A percentile compares a stretch with the other conserved stretches of the same genome.
Evolutionary conservation across 2,797 vertebrate species (phyloP).

Genomic region (Knipowitschia caucasica): DNA sequence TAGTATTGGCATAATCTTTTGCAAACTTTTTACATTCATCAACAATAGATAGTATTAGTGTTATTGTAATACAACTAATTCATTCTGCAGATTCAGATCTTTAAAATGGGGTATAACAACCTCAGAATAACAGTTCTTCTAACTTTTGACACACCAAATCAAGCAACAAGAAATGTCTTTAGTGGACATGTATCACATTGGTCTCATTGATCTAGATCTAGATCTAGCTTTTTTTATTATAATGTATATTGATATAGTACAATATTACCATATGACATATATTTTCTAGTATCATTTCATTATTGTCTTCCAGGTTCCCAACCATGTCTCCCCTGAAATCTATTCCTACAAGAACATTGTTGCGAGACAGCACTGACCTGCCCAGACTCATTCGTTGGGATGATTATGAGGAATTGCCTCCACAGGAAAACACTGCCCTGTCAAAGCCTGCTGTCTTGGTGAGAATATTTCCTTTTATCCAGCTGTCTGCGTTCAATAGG

Average conservation of each 20-base stretch:
- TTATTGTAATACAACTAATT: too few relatives aligned
- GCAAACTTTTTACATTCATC: too few relatives aligned
- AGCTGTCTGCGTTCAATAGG: not conserved
- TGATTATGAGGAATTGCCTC: constrained; percentile 72
- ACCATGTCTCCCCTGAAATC: constrained; percentile 87
- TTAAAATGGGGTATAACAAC: too few relatives aligned
- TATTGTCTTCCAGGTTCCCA: constrained; percentile 69
- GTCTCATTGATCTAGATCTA: not conserved
- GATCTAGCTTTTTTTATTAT: not conserved
- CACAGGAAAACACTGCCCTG: constrained; percentile 71
- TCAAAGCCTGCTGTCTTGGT: constrained; percentile 73
- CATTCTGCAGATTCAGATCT: too few relatives aligned
- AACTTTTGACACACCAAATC: too few relatives aligned
- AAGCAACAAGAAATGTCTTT: too few relatives aligned
- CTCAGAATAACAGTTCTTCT: too few relatives aligned
- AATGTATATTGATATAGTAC: too few relatives aligned
- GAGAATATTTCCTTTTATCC: constrained; percentile 24
- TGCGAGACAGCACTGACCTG: constrained; percentile 65
- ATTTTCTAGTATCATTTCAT: not conserved
- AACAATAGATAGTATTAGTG: too few relatives aligned
- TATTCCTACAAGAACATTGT: constrained; percentile 77
- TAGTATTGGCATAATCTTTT: too few relatives aligned
- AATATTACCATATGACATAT: not conserved
- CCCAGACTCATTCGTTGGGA: constrained; percentile 87
- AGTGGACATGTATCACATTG: constrained; percentile 79